Percentiles rank a stretch among this genome's conserved stretches.
phyloP scores from a whole-genome alignment of 2,797 vertebrate species.

The Micrastur ruficollis region DNA sequence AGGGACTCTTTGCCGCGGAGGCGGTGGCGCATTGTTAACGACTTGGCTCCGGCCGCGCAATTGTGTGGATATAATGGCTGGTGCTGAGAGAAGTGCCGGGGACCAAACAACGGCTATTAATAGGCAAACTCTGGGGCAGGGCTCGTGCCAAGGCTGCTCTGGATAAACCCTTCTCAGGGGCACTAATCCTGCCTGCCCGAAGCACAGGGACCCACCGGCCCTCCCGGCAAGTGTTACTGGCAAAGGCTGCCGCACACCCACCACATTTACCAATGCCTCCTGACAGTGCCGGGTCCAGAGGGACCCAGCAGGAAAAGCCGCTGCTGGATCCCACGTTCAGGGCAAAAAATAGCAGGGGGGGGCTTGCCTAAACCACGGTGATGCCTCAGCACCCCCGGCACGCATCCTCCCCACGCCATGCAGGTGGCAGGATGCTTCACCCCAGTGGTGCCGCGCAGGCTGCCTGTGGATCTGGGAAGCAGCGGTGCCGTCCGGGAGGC shows the following conservation, averaged over 20 bases:
- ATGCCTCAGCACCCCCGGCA: background rate
- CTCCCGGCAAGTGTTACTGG: background rate
- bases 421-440: background rate
- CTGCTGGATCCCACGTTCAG: background rate
- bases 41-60: slow-evolving; percentile 48
- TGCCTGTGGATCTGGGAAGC: background rate
- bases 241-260: background rate
- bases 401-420: background rate
- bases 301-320: background rate
- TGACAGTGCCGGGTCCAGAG: background rate
- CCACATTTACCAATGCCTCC: background rate
- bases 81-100: slow-evolving; percentile 24
- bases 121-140: background rate
- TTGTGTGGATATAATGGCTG: slow-evolving; percentile 57
- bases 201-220: rapidly evolving
- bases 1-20: slow-evolving; percentile 44
- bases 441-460: rapidly evolving
- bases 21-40: slow-evolving; percentile 3
- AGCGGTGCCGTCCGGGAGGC: rapidly evolving
- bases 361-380: rapidly evolving
- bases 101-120: slow-evolving; percentile 40
- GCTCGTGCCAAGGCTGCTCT: background rate
- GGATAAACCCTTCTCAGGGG: background rate
- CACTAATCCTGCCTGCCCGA: background rate
- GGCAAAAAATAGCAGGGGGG: background rate